phyloP scores from a whole-genome alignment of 2,797 vertebrate species.

The Rhinophrynus dorsalis region DNA sequence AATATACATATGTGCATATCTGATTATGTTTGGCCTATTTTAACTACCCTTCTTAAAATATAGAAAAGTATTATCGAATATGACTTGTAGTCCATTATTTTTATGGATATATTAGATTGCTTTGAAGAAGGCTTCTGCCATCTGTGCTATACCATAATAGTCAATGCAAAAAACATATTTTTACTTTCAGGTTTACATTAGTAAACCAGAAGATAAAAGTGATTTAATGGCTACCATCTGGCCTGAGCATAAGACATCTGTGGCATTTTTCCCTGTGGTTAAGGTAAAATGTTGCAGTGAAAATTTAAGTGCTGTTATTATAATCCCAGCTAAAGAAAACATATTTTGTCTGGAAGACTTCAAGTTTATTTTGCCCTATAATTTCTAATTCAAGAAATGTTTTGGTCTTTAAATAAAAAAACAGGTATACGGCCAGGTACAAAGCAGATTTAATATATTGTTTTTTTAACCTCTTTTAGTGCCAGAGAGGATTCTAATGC shows the following conservation, averaged over 20 bases:
- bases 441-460: no score
- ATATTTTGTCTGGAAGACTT: constrained; percentile 1
- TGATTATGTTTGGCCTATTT: not conserved
- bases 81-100: constrained; percentile 57
- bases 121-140: constrained; percentile 76
- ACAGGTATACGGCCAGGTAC: no score
- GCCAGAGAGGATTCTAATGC: no score
- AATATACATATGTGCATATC: not conserved
- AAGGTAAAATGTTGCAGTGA: constrained; percentile 66
- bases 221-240: constrained; percentile 79
- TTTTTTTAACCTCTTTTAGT: no score
- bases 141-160: constrained; percentile 71
- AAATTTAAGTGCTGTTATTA: constrained; percentile 20
- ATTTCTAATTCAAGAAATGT: no score
- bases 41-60: constrained; percentile 3
- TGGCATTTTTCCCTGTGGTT: constrained; percentile 64
- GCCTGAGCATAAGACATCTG: constrained; percentile 70
- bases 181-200: constrained; percentile 79
- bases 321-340: constrained; percentile 27
- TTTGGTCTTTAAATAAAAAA: no score
- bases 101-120: constrained; percentile 72
- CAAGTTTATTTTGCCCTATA: not conserved
- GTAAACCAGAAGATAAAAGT: constrained; percentile 80
- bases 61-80: constrained; percentile 9
- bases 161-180: constrained; percentile 69